Base-by-base conservation (phyloP, 2,113 vertebrate species). In the Nymphicus hollandicus region DNA sequence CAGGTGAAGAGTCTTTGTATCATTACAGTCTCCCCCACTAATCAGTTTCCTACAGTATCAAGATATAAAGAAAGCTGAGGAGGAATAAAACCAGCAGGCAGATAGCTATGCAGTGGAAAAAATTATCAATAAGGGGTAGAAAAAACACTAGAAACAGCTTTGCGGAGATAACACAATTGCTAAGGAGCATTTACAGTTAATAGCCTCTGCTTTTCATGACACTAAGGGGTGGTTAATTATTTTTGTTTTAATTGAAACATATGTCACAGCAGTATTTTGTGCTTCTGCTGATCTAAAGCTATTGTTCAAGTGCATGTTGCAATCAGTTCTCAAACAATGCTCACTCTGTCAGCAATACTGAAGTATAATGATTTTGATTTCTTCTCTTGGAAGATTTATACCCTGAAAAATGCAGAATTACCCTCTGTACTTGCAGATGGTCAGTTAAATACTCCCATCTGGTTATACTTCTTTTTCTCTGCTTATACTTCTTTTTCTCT, bases 301-400 rank as follows among this genome's bases (percentile, higher is more conserved):
- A 94, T 96, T 96, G 89, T 96, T 97, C 69, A 87, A 95, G 37
- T 74, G 25, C 50, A 24, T 64, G 50, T 44, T 90, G 82, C 73
- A 97, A 91, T 96, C 92, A 93, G 65, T 89, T 90, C 73, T 84
- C 79, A 94, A 82, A 96, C 82, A 97, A 89, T 78, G 72, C 63
- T 87, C 61, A 81, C 85, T 97, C 94, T 94, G 73, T 94, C 73
- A 91, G 79, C 44, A 93, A 31, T 61, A 84, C 39, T 87, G 58
- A 96, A 97, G 72, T 79, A 91, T 43, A 91, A 88, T 91, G 28
- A 94, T 86, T 96, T 95, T 94, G 29, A 91, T 95, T 97, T 90
- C 89, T 83, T 91, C 74, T 94, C n/a, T 81, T 84, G 47, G 24
- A 74, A 95, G 89, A 95, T 69, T 94, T 96, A 78, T 86, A 92